Evolutionary conservation across 2,888 invertebrate genomes (phyloP).

Genomic region (Pheosia gnoma): DNA sequence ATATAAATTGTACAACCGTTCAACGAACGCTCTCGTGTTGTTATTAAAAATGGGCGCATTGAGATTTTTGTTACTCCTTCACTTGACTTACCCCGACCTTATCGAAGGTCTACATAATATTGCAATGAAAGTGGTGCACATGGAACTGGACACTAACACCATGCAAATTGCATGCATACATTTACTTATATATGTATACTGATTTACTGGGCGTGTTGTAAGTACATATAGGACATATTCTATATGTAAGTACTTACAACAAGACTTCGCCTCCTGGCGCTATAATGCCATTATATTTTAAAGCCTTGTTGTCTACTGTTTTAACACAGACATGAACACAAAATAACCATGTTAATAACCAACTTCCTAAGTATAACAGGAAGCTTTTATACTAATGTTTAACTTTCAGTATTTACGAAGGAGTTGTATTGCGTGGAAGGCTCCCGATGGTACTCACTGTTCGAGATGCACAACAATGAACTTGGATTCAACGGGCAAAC

Average conservation of each 20-base stretch:
- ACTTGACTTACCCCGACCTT: not conserved
- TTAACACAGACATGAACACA: conserved; percentile 8
- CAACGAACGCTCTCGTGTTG: not conserved
- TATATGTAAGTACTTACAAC: too few relatives aligned
- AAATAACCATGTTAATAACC: conserved; percentile 14
- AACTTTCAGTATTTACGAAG: conserved; percentile 29
- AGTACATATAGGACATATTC: too few relatives aligned
- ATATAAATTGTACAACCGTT: conserved; percentile 29
- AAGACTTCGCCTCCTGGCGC: not conserved
- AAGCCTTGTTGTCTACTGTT: conserved; percentile 14
- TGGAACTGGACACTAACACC: not conserved
- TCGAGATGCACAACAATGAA: conserved; percentile 45
- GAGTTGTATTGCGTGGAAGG: conserved; percentile 21
- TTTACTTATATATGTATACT: too few relatives aligned
- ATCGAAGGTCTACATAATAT: not conserved
- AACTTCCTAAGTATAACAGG: conserved; percentile 17
- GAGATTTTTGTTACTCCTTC: conserved; percentile 1
- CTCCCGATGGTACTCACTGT: conserved; percentile 20
- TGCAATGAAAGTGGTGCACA: not conserved
- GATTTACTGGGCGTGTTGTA: too few relatives aligned
- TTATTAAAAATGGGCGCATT: not conserved
- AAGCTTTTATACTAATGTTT: conserved; percentile 31
- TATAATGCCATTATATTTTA: not conserved
- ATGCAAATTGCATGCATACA: not conserved
- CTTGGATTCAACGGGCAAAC: conserved; percentile 41